phyloP scores from a whole-genome alignment of 2,888 invertebrate species.

The Chloroclysta siterata region DNA sequence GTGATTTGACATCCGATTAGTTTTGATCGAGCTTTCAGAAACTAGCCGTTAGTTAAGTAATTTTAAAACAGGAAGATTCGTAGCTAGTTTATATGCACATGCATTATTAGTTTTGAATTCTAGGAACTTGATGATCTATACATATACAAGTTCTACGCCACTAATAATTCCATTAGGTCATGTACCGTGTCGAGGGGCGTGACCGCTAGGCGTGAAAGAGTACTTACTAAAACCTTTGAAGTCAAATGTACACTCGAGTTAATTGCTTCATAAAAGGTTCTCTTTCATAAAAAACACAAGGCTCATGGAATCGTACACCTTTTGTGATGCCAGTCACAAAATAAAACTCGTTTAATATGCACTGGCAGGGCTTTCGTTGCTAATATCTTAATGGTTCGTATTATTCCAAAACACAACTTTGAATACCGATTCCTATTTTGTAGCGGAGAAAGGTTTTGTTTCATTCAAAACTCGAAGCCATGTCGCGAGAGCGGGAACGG shows the following conservation, averaged over 20 bases:
- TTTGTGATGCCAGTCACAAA: constrained; percentile 7
- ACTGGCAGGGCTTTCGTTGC: constrained; percentile 35
- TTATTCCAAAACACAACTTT: constrained; percentile 44
- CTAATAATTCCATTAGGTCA: constrained; percentile 36
- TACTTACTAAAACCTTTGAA: constrained; percentile 36
- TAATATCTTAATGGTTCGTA: constrained; percentile 51
- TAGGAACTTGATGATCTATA: not conserved
- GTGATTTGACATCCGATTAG: too few relatives aligned
- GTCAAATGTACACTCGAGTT: constrained; percentile 35
- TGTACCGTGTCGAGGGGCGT: constrained; percentile 35
- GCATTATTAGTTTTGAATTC: not conserved
- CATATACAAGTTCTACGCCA: constrained; percentile 8
- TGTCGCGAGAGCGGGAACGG: constrained; percentile 39
- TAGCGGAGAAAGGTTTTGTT: constrained; percentile 45
- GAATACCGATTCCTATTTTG: constrained; percentile 42
- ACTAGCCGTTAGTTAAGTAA: not conserved
- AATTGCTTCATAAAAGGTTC: constrained; percentile 36
- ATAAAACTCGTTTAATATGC: constrained; percentile 40
- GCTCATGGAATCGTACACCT: constrained; percentile 4
- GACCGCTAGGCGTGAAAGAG: constrained; percentile 35
- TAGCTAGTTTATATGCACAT: not conserved
- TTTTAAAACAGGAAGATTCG: not conserved
- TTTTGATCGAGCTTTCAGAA: too few relatives aligned
- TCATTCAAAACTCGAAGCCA: constrained; percentile 44
- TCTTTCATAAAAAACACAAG: constrained; percentile 17